A percentile compares a stretch with the other conserved stretches of the same genome.
Evolutionary conservation across 2,888 invertebrate species (phyloP).

Genomic region (Eremobia ochroleuca): DNA sequence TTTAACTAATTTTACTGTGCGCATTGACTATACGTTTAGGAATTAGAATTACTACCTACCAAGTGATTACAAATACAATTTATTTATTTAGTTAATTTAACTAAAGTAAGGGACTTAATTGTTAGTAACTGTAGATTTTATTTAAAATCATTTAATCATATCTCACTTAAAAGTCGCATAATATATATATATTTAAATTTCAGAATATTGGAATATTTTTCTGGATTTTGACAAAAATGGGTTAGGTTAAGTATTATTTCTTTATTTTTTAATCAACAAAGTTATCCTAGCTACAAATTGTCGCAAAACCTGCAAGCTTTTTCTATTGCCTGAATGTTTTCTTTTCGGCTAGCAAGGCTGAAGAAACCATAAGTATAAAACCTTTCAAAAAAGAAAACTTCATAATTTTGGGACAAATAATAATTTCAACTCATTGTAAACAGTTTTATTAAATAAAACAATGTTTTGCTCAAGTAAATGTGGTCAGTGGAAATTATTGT

Average conservation of each 20-base stretch:
- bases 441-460: slow-evolving; percentile 33
- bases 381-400: neutral
- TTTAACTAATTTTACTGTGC: slow-evolving; percentile 85
- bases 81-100: slow-evolving; percentile 13
- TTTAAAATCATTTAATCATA: neutral
- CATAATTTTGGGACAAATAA: slow-evolving; percentile 34
- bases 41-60: slow-evolving; percentile 74
- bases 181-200: neutral
- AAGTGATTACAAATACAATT: slow-evolving; percentile 70
- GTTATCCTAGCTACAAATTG: neutral
- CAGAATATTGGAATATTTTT: neutral
- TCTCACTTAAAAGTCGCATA: neutral
- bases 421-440: slow-evolving; percentile 30
- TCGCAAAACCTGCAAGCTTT: neutral
- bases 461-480: slow-evolving; percentile 41
- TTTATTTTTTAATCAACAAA: neutral
- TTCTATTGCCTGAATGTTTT: neutral
- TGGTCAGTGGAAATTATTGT: slow-evolving; percentile 64
- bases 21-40: slow-evolving; percentile 85
- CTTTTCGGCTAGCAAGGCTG: neutral
- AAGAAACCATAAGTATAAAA: neutral
- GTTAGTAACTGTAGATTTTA: neutral
- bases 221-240: neutral
- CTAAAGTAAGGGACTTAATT: neutral
- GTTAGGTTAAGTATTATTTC: neutral